Percentiles rank a stretch among this genome's conserved stretches.
phyloP scores from a whole-genome alignment of 2,797 vertebrate species.

The Myotis daubentonii region DNA sequence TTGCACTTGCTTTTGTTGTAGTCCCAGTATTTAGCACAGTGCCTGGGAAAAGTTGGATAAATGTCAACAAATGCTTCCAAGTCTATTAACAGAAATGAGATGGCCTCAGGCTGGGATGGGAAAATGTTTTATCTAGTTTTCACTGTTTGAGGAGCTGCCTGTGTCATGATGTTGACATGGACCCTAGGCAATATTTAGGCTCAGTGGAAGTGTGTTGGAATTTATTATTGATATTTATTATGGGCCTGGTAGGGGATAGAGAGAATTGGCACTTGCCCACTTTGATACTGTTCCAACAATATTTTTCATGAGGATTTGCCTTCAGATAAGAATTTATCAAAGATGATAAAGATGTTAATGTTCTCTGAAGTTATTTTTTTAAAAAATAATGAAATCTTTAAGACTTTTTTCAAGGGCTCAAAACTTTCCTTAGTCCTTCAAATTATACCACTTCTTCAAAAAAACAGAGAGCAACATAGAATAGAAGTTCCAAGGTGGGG shows the following conservation, averaged over 20 bases:
- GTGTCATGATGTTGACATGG: neutral
- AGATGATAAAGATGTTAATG: neutral
- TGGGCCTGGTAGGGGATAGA: neutral
- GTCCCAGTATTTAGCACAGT: neutral
- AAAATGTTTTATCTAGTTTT: neutral
- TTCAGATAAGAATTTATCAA: neutral
- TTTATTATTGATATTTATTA: slow-evolving; percentile 21
- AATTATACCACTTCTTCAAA: neutral
- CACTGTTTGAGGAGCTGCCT: neutral
- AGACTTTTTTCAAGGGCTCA: neutral
- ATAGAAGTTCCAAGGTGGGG: neutral
- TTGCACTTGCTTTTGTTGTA: neutral
- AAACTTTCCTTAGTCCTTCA: neutral
- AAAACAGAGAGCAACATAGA: neutral
- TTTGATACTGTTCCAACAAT: neutral
- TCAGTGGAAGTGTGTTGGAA: neutral
- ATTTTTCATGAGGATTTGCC: neutral
- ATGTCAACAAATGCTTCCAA: neutral
- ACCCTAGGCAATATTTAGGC: neutral
- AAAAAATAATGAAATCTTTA: slow-evolving; percentile 29
- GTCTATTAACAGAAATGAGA: neutral
- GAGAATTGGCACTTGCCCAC: neutral
- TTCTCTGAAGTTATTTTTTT: neutral
- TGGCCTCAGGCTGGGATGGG: neutral
- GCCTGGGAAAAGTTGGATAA: neutral